Evolutionary conservation across 2,797 vertebrate species (phyloP).

Genomic region (Furcifer pardalis): DNA sequence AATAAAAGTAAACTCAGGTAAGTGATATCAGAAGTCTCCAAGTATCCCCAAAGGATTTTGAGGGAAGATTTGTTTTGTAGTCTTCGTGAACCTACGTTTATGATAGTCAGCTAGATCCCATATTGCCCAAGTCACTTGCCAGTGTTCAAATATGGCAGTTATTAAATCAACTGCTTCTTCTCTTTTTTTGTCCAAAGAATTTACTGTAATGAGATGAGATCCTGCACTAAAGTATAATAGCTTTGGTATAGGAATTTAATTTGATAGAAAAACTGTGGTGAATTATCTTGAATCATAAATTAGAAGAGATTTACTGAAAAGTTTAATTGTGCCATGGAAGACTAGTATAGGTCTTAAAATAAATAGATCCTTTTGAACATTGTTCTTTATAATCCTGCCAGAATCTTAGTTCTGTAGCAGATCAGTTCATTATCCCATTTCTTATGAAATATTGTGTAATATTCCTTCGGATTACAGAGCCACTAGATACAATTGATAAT

Average conservation of each 20-base stretch:
- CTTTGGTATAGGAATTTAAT: background rate
- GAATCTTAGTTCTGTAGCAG: background rate
- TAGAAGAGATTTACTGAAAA: background rate
- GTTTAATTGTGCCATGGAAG: background rate
- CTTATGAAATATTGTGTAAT: background rate
- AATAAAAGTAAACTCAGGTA: background rate
- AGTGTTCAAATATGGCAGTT: background rate
- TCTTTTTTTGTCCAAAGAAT: background rate
- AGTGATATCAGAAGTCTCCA: background rate
- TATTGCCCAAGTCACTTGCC: background rate
- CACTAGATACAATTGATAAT: background rate
- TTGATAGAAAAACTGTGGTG: background rate
- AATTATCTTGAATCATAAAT: background rate
- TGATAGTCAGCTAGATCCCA: constrained; percentile 12
- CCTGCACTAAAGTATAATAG: background rate
- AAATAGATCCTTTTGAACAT: constrained; percentile 10
- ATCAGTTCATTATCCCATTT: background rate
- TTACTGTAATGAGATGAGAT: background rate
- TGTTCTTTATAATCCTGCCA: background rate
- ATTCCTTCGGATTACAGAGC: background rate
- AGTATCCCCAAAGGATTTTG: background rate
- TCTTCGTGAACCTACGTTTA: background rate
- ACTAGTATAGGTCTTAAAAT: background rate
- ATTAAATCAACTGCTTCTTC: constrained; percentile 7
- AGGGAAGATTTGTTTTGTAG: background rate